phyloP scores from a whole-genome alignment of 2,797 vertebrate species.

The Miichthys miiuy region DNA sequence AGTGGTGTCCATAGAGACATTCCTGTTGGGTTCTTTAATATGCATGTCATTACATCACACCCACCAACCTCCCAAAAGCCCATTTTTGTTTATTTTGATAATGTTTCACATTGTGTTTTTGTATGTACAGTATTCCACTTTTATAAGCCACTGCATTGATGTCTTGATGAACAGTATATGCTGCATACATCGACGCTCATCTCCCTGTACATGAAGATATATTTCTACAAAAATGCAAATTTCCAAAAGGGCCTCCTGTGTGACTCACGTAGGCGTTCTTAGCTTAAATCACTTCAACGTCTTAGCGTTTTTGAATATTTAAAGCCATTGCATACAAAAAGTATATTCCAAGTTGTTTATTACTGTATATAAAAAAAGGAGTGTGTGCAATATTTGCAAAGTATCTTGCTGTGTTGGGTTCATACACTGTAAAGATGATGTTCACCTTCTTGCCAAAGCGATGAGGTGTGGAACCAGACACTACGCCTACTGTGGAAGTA shows the following conservation, averaged over 20 bases:
- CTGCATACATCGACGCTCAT: slow-evolving; percentile 79
- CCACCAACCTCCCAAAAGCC: slow-evolving; percentile 38
- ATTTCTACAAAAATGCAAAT: slow-evolving; percentile 85
- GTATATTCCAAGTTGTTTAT: slow-evolving; percentile 85
- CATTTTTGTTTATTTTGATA: slow-evolving; percentile 64
- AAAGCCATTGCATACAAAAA: slow-evolving; percentile 78
- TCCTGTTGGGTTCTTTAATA: slow-evolving; percentile 64
- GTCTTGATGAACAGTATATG: slow-evolving; percentile 69
- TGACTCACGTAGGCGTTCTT: slow-evolving; percentile 77
- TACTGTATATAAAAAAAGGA: slow-evolving; percentile 90
- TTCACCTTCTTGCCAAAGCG: slow-evolving; percentile 94
- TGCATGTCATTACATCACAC: slow-evolving; percentile 66
- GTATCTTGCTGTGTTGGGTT: slow-evolving; percentile 92
- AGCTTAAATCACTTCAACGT: slow-evolving; percentile 83
- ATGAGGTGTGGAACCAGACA: slow-evolving; percentile 87
- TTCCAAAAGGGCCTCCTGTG: slow-evolving; percentile 68
- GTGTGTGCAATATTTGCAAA: slow-evolving; percentile 94
- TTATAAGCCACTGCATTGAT: slow-evolving; percentile 75
- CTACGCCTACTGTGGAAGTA: slow-evolving; percentile 85
- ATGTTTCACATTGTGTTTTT: slow-evolving; percentile 71
- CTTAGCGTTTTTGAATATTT: slow-evolving; percentile 77
- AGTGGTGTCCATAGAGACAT: slow-evolving; percentile 78
- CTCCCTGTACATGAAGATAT: slow-evolving; percentile 86
- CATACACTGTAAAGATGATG: slow-evolving; percentile 92
- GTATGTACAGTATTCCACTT: slow-evolving; percentile 83